Evolutionary conservation across 1,140 invertebrate species (phyloP).

Genomic region (Drosophila chauvacae): DNA sequence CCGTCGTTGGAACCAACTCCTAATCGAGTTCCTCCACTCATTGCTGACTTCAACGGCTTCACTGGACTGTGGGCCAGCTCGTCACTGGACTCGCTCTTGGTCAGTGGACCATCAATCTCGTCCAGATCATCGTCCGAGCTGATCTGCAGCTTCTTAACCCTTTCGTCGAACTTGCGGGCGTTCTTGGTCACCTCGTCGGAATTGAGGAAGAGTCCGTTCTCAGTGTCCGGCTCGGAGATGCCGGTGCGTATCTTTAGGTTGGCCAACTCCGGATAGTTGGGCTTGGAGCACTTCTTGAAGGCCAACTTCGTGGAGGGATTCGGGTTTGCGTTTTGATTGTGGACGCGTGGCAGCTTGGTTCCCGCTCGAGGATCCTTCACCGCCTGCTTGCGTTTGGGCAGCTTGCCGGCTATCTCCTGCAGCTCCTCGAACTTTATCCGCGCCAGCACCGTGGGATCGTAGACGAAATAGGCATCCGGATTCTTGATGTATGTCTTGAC

Average conservation of each 20-base stretch:
- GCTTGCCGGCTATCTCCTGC: conserved; percentile 39
- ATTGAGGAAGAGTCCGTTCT: conserved; percentile 59
- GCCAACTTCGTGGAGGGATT: conserved; percentile 21
- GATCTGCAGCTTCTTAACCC: conserved; percentile 80
- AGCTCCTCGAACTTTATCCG: conserved; percentile 74
- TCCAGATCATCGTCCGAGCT: conserved; percentile 82
- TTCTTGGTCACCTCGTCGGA: conserved; percentile 79
- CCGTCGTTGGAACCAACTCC: background rate
- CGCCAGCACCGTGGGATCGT: conserved; percentile 79
- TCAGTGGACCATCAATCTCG: conserved; percentile 77
- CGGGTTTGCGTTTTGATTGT: background rate
- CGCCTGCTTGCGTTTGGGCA: conserved; percentile 53
- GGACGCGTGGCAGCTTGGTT: conserved; percentile 20
- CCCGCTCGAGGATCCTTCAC: conserved; percentile 10
- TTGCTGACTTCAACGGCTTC: conserved; percentile 2
- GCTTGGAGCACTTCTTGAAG: conserved; percentile 79
- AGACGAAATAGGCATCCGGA: conserved; percentile 79
- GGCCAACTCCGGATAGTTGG: conserved; percentile 83
- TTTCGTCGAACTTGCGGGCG: conserved; percentile 81
- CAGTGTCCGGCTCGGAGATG: conserved; percentile 49
- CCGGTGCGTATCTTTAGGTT: conserved; percentile 80
- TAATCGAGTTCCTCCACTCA: background rate
- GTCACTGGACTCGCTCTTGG: conserved; percentile 79
- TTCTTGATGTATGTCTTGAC: conserved; percentile 84
- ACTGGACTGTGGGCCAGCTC: conserved; percentile 45